A percentile compares a stretch with the other conserved stretches of the same genome.
These are phyloP conservation scores for Botia almorhae DNA, from an alignment of 2,797 vertebrate genomes.

Conservation along the genomic window DNA sequence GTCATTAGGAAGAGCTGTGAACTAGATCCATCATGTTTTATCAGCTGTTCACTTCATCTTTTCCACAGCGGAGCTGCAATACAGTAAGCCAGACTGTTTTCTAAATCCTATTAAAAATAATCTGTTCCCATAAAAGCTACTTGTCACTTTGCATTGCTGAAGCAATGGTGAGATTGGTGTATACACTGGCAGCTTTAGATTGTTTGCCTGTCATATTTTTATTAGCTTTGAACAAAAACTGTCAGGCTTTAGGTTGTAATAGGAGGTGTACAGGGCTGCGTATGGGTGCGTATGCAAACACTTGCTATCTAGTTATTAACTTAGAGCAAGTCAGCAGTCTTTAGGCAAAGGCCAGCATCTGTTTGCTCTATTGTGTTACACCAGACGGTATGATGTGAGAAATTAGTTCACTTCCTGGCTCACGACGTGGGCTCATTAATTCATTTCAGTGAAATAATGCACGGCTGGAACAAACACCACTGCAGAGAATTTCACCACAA, in stretches of 20 bases:
- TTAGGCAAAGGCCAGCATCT: slow-evolving; percentile 17
- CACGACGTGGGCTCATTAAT: slow-evolving; percentile 10
- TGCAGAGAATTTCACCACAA: neutral
- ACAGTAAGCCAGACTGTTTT: slow-evolving; percentile 5
- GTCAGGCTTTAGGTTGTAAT: slow-evolving; percentile 18
- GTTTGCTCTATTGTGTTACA: slow-evolving; percentile 23
- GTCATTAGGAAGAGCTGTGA: slow-evolving; percentile 42
- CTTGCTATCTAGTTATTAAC: slow-evolving; percentile 25
- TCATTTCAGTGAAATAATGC: slow-evolving; percentile 4
- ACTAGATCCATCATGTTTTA: slow-evolving; percentile 37
- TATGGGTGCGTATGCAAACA: slow-evolving; percentile 18
- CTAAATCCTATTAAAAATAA: slow-evolving; percentile 27
- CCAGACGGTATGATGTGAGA: slow-evolving; percentile 4
- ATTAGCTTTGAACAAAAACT: slow-evolving; percentile 37
- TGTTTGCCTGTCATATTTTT: slow-evolving; percentile 36
- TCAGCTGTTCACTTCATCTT: slow-evolving; percentile 15
- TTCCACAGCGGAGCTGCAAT: slow-evolving; percentile 11
- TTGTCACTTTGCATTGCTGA: slow-evolving; percentile 34
- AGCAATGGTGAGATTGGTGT: slow-evolving; percentile 5
- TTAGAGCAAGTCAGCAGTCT: slow-evolving; percentile 22
- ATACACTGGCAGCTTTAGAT: slow-evolving; percentile 12
- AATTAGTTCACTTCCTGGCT: slow-evolving; percentile 28
- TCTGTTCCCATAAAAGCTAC: slow-evolving; percentile 9
- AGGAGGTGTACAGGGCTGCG: neutral
- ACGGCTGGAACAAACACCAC: neutral